A percentile compares a stretch with the other conserved stretches of the same genome.
Evolutionary conservation across 2,797 vertebrate species (phyloP).

Genomic region (Coranthus polyacanthus): DNA sequence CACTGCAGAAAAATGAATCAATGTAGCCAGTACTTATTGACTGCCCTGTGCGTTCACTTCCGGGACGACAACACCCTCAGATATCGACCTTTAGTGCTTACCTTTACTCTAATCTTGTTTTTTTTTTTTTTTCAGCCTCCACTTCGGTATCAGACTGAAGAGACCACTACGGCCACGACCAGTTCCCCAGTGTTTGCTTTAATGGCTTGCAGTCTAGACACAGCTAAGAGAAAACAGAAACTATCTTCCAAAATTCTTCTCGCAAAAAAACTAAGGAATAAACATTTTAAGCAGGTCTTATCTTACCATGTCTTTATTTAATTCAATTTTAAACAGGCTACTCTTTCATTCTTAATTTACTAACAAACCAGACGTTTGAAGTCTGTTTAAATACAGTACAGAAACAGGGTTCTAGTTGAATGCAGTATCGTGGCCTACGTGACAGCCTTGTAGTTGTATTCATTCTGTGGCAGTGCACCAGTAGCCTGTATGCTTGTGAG

Average conservation of each 20-base stretch:
- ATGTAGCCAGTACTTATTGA: constrained; percentile 15
- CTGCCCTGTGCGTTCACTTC: constrained; percentile 4
- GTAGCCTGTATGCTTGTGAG: too few species aligned
- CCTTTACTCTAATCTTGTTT: too few species aligned
- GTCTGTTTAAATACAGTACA: constrained; percentile 4
- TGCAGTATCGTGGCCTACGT: neutral
- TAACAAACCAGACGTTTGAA: too few species aligned
- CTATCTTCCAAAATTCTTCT: neutral
- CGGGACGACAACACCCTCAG: neutral
- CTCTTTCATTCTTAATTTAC: too few species aligned
- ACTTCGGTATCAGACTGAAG: too few species aligned
- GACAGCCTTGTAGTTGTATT: neutral
- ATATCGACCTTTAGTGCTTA: neutral
- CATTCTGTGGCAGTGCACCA: constrained; percentile 7
- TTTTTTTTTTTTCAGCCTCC: constrained; percentile 1
- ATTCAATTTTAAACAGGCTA: too few species aligned
- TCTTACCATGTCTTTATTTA: too few species aligned
- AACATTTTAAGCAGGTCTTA: too few species aligned
- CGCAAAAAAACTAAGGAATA: too few species aligned
- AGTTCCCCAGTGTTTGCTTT: constrained; percentile 6
- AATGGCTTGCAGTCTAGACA: constrained; percentile 19
- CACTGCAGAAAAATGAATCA: constrained; percentile 4
- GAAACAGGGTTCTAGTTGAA: constrained; percentile 5
- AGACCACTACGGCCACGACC: neutral
- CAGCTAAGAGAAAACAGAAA: constrained; percentile 1